Evolutionary conservation across 2,888 invertebrate species (phyloP).

Genomic region (Erynnis tages): DNA sequence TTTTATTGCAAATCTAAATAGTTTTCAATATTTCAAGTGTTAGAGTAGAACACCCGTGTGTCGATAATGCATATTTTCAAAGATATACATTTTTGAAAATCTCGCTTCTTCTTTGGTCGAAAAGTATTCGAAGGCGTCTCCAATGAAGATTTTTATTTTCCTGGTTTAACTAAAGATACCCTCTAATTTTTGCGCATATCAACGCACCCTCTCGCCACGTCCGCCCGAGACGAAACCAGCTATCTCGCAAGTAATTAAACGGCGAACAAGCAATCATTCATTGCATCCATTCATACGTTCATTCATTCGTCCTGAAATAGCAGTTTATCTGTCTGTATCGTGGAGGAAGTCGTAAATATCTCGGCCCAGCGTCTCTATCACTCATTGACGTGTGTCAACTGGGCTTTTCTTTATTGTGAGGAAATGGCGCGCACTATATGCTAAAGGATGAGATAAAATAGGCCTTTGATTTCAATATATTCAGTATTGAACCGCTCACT

Average conservation of each 20-base stretch:
- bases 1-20: too few relatives aligned
- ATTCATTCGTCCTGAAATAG: slow-evolving; percentile 61
- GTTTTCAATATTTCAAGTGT: too few relatives aligned
- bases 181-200: too few relatives aligned
- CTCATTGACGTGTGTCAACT: slow-evolving; percentile 54
- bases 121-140: too few relatives aligned
- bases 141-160: too few relatives aligned
- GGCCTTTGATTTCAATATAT: neutral
- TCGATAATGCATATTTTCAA: too few relatives aligned
- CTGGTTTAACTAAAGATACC: too few relatives aligned
- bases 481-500: neutral
- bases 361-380: slow-evolving; percentile 56
- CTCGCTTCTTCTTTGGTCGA: too few relatives aligned
- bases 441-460: slow-evolving; percentile 15
- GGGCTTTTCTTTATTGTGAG: slow-evolving; percentile 47
- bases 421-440: slow-evolving; percentile 20
- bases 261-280: slow-evolving; percentile 52
- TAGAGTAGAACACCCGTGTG: too few relatives aligned
- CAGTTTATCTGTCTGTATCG: slow-evolving; percentile 53
- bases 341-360: slow-evolving; percentile 74
- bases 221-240: too few relatives aligned
- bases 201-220: too few relatives aligned
- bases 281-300: slow-evolving; percentile 58
- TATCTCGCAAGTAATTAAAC: slow-evolving; percentile 32
- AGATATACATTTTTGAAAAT: too few relatives aligned